phyloP scores from a whole-genome alignment of 1,140 invertebrate genomes.

The Papilio polytes region DNA sequence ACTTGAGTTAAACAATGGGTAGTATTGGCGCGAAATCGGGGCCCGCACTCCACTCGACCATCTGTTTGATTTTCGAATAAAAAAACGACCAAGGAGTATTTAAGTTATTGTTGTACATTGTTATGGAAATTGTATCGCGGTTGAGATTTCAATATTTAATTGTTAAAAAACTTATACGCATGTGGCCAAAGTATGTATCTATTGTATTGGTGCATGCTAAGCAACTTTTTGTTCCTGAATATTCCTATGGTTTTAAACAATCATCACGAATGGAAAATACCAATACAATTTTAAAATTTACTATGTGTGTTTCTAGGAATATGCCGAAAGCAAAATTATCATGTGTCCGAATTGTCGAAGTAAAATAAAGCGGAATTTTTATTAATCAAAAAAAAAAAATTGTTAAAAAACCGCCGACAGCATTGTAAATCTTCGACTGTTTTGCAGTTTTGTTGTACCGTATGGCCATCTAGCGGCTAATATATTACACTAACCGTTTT shows the following conservation, averaged over 20 bases:
- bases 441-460: background rate
- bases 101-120: constrained; percentile 37
- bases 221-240: background rate
- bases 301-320: background rate
- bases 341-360: background rate
- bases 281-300: background rate
- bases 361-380: background rate
- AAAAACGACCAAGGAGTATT: constrained; percentile 31
- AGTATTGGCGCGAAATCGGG: constrained; percentile 70
- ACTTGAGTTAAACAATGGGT: constrained; percentile 77
- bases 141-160: constrained; percentile 7
- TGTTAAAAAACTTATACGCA: background rate
- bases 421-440: background rate
- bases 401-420: background rate
- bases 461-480: background rate
- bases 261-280: background rate
- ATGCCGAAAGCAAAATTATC: background rate
- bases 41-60: constrained; percentile 66
- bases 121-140: constrained; percentile 31
- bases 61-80: constrained; percentile 59
- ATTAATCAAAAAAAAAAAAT: background rate
- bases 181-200: background rate
- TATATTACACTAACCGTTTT: background rate
- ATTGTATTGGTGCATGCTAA: background rate
- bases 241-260: no score